Evolutionary conservation across 1,140 invertebrate genomes (phyloP).

Genomic region (Andrena cerasifolii): DNA sequence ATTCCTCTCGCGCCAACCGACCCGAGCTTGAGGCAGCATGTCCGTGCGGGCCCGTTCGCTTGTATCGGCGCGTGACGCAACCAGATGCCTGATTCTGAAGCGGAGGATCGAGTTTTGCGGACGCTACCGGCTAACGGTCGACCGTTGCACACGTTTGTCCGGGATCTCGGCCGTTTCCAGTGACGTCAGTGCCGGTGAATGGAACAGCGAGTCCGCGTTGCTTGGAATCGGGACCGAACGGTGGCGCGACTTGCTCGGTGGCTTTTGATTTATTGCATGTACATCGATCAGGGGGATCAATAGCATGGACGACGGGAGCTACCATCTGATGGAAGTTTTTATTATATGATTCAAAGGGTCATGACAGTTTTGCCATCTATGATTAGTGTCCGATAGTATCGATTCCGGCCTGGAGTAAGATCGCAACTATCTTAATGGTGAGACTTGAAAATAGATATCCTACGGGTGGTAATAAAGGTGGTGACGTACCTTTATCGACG

Average conservation of each 20-base stretch:
- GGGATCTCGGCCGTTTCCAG: constrained; percentile 20
- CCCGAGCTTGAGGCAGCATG: not conserved
- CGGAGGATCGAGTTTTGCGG: constrained; percentile 58
- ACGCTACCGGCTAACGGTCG: constrained; percentile 66
- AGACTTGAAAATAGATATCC: too few relatives aligned
- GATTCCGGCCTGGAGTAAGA: too few relatives aligned
- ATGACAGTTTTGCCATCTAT: too few relatives aligned
- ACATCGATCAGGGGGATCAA: too few relatives aligned
- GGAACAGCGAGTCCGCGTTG: constrained; percentile 19
- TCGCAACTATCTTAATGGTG: too few relatives aligned
- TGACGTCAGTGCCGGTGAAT: constrained; percentile 63
- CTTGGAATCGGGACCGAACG: constrained; percentile 35
- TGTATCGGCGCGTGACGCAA: constrained; percentile 60
- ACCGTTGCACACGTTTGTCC: constrained; percentile 10
- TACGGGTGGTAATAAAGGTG: too few relatives aligned
- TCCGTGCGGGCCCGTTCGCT: constrained; percentile 35
- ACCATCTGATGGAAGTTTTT: too few relatives aligned
- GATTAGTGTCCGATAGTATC: too few relatives aligned
- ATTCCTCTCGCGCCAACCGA: constrained; percentile 15
- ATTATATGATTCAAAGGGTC: too few relatives aligned
- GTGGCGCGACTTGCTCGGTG: constrained; percentile 46
- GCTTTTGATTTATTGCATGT: too few relatives aligned
- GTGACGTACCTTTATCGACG: too few relatives aligned
- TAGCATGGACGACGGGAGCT: too few relatives aligned
- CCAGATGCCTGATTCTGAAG: constrained; percentile 55